These are phyloP conservation scores for Tetragonisca angustula DNA, from an alignment of 2,888 invertebrate genomes.

Conservation along the genomic window DNA sequence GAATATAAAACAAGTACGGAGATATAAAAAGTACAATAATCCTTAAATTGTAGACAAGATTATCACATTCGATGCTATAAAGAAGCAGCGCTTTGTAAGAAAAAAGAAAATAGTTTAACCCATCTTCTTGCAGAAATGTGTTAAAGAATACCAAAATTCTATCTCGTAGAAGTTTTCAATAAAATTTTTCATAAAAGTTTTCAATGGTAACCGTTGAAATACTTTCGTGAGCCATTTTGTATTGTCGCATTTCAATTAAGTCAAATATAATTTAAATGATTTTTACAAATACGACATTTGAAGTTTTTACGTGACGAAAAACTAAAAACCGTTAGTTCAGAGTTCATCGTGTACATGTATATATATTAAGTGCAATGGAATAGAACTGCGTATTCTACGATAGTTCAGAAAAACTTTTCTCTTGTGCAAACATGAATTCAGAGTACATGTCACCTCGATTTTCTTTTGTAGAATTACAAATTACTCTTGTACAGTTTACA, in stretches of 20 bases:
- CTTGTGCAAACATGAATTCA: not conserved
- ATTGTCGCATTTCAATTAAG: not conserved
- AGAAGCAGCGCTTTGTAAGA: not conserved
- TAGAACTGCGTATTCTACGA: not conserved
- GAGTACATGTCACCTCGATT: constrained; percentile 4
- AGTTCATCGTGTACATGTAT: not conserved
- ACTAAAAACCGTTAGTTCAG: not conserved
- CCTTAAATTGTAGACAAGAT: not conserved
- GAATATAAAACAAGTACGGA: not conserved
- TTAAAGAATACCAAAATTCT: not conserved
- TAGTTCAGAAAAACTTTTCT: not conserved
- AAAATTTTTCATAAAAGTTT: not conserved
- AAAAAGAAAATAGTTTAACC: not conserved
- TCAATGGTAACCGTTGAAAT: not conserved
- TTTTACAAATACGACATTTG: too few species aligned
- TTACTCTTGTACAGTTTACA: not conserved
- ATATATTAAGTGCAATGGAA: constrained; percentile 1
- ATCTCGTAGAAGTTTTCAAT: too few species aligned
- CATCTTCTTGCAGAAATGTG: not conserved
- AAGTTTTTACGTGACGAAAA: too few species aligned
- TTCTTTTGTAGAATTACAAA: not conserved
- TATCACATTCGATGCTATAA: not conserved
- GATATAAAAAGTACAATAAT: not conserved
- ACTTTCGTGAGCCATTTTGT: not conserved
- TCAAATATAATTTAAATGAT: too few species aligned